Conservation (phyloP, 2,888 invertebrate genomes). For the Myopa tessellatipennis region DNA sequence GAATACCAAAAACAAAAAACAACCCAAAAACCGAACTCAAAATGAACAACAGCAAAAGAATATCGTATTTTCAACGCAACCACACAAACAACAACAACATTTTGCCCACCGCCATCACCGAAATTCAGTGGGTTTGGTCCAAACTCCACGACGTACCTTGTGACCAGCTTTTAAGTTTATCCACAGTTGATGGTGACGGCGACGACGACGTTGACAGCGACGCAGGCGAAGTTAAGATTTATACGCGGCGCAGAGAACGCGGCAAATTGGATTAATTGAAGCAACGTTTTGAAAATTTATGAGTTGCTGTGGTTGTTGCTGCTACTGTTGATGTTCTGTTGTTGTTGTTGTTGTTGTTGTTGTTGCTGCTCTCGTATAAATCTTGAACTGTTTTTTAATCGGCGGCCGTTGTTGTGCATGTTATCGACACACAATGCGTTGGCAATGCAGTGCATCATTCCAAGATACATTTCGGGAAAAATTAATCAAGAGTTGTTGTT, state of each 20-base stretch:
- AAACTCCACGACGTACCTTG: no score
- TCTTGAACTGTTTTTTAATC: not conserved
- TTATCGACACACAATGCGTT: no score
- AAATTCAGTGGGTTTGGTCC: not conserved
- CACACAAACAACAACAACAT: not conserved
- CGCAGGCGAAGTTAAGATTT: not conserved
- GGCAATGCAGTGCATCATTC: no score
- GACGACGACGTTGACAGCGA: no score
- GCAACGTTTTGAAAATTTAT: not conserved
- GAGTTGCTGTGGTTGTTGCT: not conserved
- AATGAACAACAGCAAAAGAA: not conserved
- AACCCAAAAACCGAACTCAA: no score
- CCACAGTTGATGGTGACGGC: no score
- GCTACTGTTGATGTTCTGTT: not conserved
- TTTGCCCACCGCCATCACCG: not conserved
- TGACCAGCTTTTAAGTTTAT: no score
- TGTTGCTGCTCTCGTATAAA: not conserved
- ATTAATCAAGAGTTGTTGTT: no score
- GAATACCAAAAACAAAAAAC: no score
- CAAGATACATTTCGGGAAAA: no score
- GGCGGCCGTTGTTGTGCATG: no score
- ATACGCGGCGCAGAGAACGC: not conserved
- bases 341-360: not conserved
- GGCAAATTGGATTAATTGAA: slow-evolving; percentile 9
- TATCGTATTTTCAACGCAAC: not conserved